phyloP scores from a whole-genome alignment of 2,797 vertebrate species.

The Oceanodroma leucorhoa region DNA sequence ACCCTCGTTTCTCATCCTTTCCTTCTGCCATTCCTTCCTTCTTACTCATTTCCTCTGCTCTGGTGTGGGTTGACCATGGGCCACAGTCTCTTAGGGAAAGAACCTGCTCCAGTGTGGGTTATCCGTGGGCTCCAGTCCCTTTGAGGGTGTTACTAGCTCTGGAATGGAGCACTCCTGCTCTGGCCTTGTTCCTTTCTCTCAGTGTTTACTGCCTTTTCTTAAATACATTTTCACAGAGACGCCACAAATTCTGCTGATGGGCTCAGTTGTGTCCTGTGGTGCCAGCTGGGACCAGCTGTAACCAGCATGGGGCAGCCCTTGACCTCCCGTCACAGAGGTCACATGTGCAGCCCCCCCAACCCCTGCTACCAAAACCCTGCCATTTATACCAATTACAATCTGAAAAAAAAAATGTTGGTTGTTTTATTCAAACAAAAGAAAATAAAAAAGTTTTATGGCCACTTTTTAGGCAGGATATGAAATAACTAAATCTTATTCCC shows the following conservation, averaged over 20 bases:
- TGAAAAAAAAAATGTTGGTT: neutral
- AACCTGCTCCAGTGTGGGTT: neutral
- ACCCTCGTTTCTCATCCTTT: neutral
- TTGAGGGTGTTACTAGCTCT: neutral
- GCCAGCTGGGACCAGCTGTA: neutral
- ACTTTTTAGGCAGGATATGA: neutral
- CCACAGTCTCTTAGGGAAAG: neutral
- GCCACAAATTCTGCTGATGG: neutral
- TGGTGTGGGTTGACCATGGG: neutral
- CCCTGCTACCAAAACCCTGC: neutral
- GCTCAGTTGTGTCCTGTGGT: neutral
- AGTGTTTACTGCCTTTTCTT: neutral
- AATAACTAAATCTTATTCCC: neutral
- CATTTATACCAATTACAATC: neutral
- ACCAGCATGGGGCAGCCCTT: neutral
- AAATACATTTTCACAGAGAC: neutral
- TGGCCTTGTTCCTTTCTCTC: neutral
- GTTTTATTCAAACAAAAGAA: neutral
- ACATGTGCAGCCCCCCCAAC: accelerated
- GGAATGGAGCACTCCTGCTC: neutral
- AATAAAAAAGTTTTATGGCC: neutral
- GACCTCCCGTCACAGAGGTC: neutral
- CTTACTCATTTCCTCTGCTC: neutral
- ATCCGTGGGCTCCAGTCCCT: neutral
- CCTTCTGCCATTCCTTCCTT: neutral